Percentiles rank a stretch among this genome's conserved stretches.
Evolutionary conservation across 2,888 invertebrate species (phyloP).

Genomic region (Unio pictorum): DNA sequence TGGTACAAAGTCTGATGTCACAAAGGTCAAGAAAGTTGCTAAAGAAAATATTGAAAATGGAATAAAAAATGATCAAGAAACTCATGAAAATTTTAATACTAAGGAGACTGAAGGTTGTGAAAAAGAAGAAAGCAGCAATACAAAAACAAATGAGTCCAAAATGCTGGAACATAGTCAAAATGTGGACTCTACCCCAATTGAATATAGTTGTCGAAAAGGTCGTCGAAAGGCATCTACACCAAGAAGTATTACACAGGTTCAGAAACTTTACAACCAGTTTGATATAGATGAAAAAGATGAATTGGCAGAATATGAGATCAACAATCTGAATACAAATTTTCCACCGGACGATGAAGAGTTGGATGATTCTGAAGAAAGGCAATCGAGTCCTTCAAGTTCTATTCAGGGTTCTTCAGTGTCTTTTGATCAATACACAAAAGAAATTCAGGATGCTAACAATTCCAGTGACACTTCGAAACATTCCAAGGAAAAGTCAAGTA

Average conservation of each 20-base stretch:
- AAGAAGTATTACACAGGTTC: conserved; percentile 76
- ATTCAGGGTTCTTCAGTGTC: conserved; percentile 7
- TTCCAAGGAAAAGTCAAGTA: conserved; percentile 13
- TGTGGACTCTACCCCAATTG: conserved; percentile 2
- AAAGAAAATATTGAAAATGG: no score
- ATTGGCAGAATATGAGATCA: conserved; percentile 54
- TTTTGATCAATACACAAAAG: not conserved
- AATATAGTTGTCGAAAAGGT: conserved; percentile 38
- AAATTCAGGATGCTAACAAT: no score
- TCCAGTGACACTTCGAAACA: conserved; percentile 6
- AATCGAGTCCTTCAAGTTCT: conserved; percentile 3
- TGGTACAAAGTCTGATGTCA: conserved; percentile 17
- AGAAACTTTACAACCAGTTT: conserved; percentile 30
- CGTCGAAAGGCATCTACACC: conserved; percentile 78
- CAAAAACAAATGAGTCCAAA: not conserved
- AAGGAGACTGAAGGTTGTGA: no score
- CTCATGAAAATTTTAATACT: no score
- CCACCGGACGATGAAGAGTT: conserved; percentile 30
- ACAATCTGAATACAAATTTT: conserved; percentile 54
- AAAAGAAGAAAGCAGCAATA: no score
- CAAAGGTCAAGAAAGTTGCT: not conserved
- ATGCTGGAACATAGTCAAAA: conserved; percentile 3
- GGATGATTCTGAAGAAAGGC: conserved; percentile 10
- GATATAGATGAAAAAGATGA: conserved; percentile 53
- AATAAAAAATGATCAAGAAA: no score